Base-by-base conservation (phyloP, 2,888 invertebrate genomes). In the Scrobipalpa atriplicella region DNA sequence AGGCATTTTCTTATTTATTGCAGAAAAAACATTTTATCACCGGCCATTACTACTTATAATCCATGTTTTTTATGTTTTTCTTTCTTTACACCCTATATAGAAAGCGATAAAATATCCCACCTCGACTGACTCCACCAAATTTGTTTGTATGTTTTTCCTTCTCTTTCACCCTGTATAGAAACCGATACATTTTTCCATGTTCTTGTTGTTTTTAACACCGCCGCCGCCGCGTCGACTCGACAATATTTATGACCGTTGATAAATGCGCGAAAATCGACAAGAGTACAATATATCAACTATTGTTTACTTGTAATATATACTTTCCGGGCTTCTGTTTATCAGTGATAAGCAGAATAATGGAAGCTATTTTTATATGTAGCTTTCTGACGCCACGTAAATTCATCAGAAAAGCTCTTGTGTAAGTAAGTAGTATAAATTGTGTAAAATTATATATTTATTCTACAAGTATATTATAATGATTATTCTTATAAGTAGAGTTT, bases 251-350 rank as follows among this genome's bases (percentile, higher is more conserved):
- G 39, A 43, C 16, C 18, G 18, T 18, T 18, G 61, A 62, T 62
- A 62, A 62, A 39, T 43, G 39, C 18, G 61, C 61, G 54, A 62
- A 62, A 62, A 62, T 62, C 43, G 60, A 60, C 54, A 56, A 21
- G 54, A 21, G 54, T 13, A 13, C 21, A 56, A 56, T 56, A 56
- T 56, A 56, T 56, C 54, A 56, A 56, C 29, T 21, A 56, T 21
- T 52, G 54, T 56, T 56, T 56, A 21, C 54, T 56, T 29, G n/a
- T 56, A 54, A 56, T 21, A 29, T 56, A 56, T 29, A 56, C 21
- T 56, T 21, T 56, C 54, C 19, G 13, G 13, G 21, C 0, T 13
- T 13, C 21, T 56, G 21, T 56, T 56, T 21, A 21, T 56, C 13
- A 6, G 54, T 56, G 11, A 21, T 21, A 21, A 56, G 13, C 54